A percentile compares a stretch with the other conserved stretches of the same genome.
Evolutionary conservation across 2,888 invertebrate genomes (phyloP).

Genomic region (Phaonia tiefii): DNA sequence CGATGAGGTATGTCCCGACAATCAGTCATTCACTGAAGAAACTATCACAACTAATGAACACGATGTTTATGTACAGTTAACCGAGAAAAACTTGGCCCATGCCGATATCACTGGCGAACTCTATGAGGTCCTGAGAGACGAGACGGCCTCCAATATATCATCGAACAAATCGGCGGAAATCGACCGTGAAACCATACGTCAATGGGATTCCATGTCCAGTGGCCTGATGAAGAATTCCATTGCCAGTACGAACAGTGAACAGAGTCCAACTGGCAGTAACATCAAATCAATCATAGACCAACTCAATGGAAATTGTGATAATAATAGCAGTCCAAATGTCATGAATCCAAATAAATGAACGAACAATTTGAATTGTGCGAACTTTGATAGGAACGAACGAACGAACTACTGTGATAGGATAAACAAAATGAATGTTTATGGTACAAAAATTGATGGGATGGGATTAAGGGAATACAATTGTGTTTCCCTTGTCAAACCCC

Average conservation of each 20-base stretch:
- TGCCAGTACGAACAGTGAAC: constrained; percentile 47
- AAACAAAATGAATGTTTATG: background rate
- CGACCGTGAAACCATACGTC: constrained; percentile 91
- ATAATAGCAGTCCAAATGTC: constrained; percentile 64
- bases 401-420: constrained; percentile 36
- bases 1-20: constrained; percentile 56
- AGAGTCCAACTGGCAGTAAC: constrained; percentile 65
- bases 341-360: constrained; percentile 26
- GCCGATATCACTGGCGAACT: constrained; percentile 74
- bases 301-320: constrained; percentile 72
- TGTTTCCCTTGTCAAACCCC: too few species aligned
- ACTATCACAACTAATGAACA: constrained; percentile 68
- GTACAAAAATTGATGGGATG: too few species aligned
- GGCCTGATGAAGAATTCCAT: constrained; percentile 84
- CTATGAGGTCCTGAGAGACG: constrained; percentile 79
- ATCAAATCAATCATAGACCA: constrained; percentile 76
- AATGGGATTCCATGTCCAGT: constrained; percentile 94
- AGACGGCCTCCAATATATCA: constrained; percentile 75
- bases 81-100: constrained; percentile 59
- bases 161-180: constrained; percentile 84
- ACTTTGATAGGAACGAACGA: too few species aligned
- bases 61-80: constrained; percentile 78
- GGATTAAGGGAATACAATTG: too few species aligned
- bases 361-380: too few species aligned
- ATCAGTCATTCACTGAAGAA: constrained; percentile 45